Evolutionary conservation across 2,888 invertebrate species (phyloP).

Genomic region (Prenolepis imparis): DNA sequence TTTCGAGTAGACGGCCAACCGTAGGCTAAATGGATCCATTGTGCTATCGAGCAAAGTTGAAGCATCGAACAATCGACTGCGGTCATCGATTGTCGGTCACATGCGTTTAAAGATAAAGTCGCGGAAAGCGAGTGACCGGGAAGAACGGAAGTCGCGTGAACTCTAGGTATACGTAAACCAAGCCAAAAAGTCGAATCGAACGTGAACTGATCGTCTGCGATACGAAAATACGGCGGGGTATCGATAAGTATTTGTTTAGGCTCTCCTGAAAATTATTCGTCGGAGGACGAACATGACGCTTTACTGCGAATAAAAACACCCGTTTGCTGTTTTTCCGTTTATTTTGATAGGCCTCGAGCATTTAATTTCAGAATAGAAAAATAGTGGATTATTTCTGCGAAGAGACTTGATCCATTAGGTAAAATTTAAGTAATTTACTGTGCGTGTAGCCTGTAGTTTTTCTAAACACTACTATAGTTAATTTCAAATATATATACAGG

Average conservation of each 20-base stretch:
- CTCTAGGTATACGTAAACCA: neutral
- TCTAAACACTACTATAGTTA: neutral
- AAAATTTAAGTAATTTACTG: neutral
- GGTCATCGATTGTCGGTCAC: constrained; percentile 58
- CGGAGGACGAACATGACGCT: constrained; percentile 54
- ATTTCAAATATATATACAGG: neutral
- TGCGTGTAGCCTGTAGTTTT: neutral
- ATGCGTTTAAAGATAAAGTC: constrained; percentile 43
- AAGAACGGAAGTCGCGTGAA: constrained; percentile 13
- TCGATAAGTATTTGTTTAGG: constrained; percentile 66
- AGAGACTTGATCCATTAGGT: neutral
- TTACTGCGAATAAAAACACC: constrained; percentile 61
- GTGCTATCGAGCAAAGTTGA: constrained; percentile 72
- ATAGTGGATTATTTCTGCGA: constrained; percentile 4
- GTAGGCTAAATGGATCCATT: constrained; percentile 75
- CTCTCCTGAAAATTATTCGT: constrained; percentile 53
- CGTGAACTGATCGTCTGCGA: constrained; percentile 49
- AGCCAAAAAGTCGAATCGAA: neutral
- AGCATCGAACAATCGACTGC: constrained; percentile 70
- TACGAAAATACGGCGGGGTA: constrained; percentile 58
- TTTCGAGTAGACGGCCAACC: constrained; percentile 75
- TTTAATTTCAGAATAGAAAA: constrained; percentile 31
- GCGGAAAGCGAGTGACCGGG: constrained; percentile 15
- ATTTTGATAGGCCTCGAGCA: constrained; percentile 13
- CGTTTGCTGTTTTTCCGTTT: constrained; percentile 31